Base-by-base conservation (phyloP, 2,888 invertebrate genomes). In the Hoplodrina ambigua region DNA sequence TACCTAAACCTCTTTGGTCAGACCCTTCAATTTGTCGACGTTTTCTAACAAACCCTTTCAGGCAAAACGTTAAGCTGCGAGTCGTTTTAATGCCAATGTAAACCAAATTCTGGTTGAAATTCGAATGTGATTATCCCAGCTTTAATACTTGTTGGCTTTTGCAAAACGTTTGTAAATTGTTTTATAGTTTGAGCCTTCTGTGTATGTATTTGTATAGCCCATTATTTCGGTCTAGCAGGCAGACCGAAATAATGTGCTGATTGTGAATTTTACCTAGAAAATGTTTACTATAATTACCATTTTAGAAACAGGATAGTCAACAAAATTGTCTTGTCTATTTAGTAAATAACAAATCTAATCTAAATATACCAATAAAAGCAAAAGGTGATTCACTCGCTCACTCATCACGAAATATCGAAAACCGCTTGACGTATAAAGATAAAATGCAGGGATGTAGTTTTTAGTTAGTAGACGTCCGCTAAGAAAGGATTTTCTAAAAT, bases 21-120 rank as follows among this genome's bases (percentile, higher is more conserved):
- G 71, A 49, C 67, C 62, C 69, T 74, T 74, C 68, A 77, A 69
- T 78, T 80, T 83, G 72, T 59, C 58, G 33, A 56, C 37, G 58
- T 83, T 79, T 79, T 70, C 73, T 57, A 72, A 44, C 58, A 59
- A 76, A 78, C 78, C 74, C 71, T 81, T 75, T 68, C 58, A 72
- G 56, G 41, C 72, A 59, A 62, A 78, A 74, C 73, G 73, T 69
- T 77, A 37, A 70, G 52, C 68, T 65, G 50, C 65, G 13, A 62
- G 19, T 70, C 50, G 62, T 72, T 69, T 65, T 74, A 73, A 72
- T 78, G 58, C 25, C 58, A 74, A 52, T 75, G 62, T 71, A 80
- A 76, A 76, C 71, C 49, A 69, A 74, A 71, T 72, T 69, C 61
- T 66, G 58, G 55, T 41, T 57, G 49, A 59, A 33, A 49, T 55